A percentile compares a stretch with the other conserved stretches of the same genome.
phyloP scores from a whole-genome alignment of 2,888 invertebrate species.

The Vandiemenella viatica region DNA sequence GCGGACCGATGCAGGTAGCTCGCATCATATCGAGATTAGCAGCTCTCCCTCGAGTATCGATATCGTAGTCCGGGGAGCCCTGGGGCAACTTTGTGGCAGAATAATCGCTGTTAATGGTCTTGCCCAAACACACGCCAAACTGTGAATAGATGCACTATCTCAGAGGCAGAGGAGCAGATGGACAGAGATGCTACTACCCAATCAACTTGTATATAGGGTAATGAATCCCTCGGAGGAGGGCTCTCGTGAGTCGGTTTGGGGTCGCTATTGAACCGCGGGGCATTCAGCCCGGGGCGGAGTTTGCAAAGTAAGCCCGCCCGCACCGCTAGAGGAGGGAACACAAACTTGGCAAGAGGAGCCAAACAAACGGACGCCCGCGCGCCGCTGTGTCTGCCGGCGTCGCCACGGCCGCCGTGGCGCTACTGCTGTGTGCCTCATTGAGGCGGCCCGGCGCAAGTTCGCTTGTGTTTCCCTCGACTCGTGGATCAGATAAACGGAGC shows the following conservation, averaged over 20 bases:
- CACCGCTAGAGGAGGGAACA: background rate
- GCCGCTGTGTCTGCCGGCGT: no score
- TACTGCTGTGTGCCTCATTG: no score
- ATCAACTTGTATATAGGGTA: background rate
- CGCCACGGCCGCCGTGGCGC: no score
- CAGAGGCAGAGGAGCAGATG: background rate
- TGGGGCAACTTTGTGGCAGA: background rate
- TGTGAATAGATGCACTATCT: background rate
- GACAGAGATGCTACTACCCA: background rate
- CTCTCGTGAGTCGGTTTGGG: no score
- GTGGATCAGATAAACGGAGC: no score
- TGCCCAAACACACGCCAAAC: no score
- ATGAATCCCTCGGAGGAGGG: background rate
- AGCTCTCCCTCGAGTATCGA: no score
- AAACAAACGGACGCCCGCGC: background rate
- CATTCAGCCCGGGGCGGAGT: background rate
- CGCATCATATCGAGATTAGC: no score
- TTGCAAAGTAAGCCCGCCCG: background rate
- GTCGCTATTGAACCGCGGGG: background rate
- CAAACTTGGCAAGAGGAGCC: background rate
- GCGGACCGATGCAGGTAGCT: no score
- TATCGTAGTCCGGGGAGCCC: no score
- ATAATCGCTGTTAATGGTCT: background rate
- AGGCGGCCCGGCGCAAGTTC: no score
- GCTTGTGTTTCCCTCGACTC: no score